Conservation (phyloP, 2,797 vertebrate species). For the Cynodonichthys magdalenae region DNA sequence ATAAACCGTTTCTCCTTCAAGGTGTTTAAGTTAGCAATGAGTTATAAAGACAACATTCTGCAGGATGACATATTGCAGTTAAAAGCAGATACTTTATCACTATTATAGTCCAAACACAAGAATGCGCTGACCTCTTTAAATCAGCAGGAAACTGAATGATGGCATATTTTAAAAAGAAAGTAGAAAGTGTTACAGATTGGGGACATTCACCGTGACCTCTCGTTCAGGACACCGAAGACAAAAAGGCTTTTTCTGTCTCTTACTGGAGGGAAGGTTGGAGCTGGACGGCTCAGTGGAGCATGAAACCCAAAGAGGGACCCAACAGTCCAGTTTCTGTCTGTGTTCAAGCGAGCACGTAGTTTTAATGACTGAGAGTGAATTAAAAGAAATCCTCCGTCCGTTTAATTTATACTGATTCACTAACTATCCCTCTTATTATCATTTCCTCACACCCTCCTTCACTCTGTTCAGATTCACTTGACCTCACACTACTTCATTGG, state of each 20-base stretch:
- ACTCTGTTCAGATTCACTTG: slow-evolving; percentile 24
- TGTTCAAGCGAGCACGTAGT: slow-evolving; percentile 58
- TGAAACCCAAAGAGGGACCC: slow-evolving; percentile 48
- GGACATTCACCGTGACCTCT: slow-evolving; percentile 49
- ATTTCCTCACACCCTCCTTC: slow-evolving; percentile 22
- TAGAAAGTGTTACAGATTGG: slow-evolving; percentile 24
- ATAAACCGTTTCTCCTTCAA: slow-evolving; percentile 1
- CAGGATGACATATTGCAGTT: background rate
- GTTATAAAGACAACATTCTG: slow-evolving; percentile 9
- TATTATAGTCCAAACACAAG: background rate
- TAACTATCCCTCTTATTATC: slow-evolving; percentile 34
- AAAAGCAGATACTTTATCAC: background rate
- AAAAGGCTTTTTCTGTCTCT: slow-evolving; percentile 57
- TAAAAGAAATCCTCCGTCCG: slow-evolving; percentile 37
- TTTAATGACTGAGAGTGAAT: slow-evolving; percentile 65
- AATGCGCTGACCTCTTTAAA: slow-evolving; percentile 23
- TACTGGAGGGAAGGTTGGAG: slow-evolving; percentile 56
- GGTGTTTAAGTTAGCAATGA: slow-evolving; percentile 2
- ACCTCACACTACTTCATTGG: slow-evolving; percentile 50
- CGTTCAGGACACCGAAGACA: slow-evolving; percentile 55
- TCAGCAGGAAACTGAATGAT: slow-evolving; percentile 1
- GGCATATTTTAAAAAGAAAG: slow-evolving; percentile 29
- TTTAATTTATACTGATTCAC: slow-evolving; percentile 40
- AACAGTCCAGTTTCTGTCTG: slow-evolving; percentile 63
- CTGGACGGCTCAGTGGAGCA: slow-evolving; percentile 62